Percentiles rank a stretch among this genome's conserved stretches.
phyloP scores from a whole-genome alignment of 2,797 vertebrate genomes.

The Picus viridis region DNA sequence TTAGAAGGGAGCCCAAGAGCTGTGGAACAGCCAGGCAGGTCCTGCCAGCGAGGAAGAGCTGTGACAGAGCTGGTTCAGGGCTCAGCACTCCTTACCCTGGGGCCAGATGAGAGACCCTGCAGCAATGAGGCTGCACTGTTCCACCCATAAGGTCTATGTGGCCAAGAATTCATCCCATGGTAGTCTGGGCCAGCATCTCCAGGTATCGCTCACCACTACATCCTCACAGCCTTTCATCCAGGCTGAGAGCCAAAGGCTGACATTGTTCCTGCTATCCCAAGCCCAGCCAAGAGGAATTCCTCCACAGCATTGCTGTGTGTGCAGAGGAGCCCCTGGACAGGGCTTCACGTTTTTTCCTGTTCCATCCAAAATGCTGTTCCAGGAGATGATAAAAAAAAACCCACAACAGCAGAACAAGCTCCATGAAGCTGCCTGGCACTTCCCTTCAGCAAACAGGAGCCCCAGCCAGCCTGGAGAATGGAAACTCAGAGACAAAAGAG shows the following conservation, averaged over 20 bases:
- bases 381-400: constrained; percentile 2
- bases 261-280: background rate
- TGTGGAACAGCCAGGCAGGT: background rate
- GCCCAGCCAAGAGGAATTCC: background rate
- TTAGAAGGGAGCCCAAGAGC: accelerated
- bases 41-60: background rate
- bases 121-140: accelerated
- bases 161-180: background rate
- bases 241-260: background rate
- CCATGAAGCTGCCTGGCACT: constrained; percentile 21
- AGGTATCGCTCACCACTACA: background rate
- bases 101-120: background rate
- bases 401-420: constrained; percentile 15
- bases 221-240: background rate
- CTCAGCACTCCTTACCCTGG: accelerated
- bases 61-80: background rate
- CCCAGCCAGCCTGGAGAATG: constrained; percentile 19
- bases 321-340: background rate
- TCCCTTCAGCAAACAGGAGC: constrained; percentile 43
- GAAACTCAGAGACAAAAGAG: constrained; percentile 13
- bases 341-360: background rate
- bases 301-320: background rate
- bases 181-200: background rate
- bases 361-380: background rate
- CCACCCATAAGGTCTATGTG: background rate